Evolutionary conservation across 2,113 vertebrate species (phyloP).

Genomic region (Psittacus erithacus): DNA sequence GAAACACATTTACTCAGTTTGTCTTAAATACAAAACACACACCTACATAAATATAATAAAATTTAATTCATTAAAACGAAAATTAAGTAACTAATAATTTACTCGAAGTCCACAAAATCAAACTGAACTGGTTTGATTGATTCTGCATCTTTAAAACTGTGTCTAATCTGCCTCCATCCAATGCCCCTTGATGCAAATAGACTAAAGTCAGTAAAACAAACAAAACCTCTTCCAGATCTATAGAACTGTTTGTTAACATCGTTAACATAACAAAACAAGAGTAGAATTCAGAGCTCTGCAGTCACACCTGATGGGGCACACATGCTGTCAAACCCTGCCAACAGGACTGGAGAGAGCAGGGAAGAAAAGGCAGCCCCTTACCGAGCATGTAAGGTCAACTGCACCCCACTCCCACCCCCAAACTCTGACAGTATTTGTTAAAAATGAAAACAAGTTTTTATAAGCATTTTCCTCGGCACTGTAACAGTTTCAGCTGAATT

Average conservation of each 20-base stretch:
- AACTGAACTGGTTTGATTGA: not conserved
- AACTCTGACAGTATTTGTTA: not conserved
- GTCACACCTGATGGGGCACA: not conserved
- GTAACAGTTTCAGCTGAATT: not conserved
- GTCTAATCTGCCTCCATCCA: not conserved
- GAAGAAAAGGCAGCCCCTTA: not conserved
- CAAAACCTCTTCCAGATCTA: not conserved
- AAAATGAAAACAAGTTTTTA: not conserved
- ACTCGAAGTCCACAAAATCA: not conserved
- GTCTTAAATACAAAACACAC: not conserved
- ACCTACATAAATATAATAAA: not conserved
- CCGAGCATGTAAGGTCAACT: fast-evolving
- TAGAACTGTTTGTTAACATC: not conserved
- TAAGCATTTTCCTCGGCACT: not conserved
- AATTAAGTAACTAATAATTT: not conserved
- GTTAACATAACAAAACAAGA: not conserved
- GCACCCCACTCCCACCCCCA: fast-evolving
- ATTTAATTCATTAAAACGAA: not conserved
- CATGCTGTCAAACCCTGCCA: slow-evolving; percentile 2
- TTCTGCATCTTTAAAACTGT: not conserved
- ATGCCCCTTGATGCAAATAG: not conserved
- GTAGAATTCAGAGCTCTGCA: not conserved
- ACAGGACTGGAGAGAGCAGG: not conserved
- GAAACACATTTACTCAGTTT: not conserved
- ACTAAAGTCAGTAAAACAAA: not conserved